Evolutionary conservation across 2,888 invertebrate genomes (phyloP).

Genomic region (Punctoribates punctum): DNA sequence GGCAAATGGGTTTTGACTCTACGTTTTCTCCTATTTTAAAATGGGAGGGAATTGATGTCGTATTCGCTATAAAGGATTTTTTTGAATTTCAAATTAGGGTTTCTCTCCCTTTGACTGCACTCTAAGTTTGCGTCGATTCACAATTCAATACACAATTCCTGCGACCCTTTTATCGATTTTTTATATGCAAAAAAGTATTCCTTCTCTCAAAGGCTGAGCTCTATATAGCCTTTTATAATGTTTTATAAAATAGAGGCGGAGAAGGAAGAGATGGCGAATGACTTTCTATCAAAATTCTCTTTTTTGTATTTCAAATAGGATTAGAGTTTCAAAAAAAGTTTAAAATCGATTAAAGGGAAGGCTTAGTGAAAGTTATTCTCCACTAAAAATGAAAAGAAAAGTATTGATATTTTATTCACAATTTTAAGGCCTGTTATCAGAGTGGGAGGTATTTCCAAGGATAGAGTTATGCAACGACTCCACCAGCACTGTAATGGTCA

Average conservation of each 20-base stretch:
- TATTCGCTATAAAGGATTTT: slow-evolving; percentile 6
- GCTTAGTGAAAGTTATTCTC: neutral
- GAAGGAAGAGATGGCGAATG: neutral
- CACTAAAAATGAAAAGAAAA: neutral
- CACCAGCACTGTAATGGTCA: too few relatives aligned
- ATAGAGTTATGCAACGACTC: neutral
- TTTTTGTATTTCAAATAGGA: neutral
- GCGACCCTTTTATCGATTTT: slow-evolving; percentile 37
- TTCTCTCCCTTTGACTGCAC: neutral
- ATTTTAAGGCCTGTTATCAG: neutral
- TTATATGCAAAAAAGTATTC: slow-evolving; percentile 11
- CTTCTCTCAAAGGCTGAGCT: slow-evolving; percentile 11
- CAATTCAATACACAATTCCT: neutral
- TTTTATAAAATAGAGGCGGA: slow-evolving; percentile 26
- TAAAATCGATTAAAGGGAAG: slow-evolving; percentile 24
- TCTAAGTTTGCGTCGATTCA: neutral
- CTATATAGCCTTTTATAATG: too few relatives aligned
- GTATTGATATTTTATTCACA: neutral
- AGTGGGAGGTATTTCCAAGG: neutral
- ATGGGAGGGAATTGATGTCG: slow-evolving; percentile 17
- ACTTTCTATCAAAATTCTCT: neutral
- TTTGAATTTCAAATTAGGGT: slow-evolving; percentile 20
- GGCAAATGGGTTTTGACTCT: slow-evolving; percentile 1
- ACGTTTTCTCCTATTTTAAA: neutral
- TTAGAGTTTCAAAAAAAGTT: slow-evolving; percentile 10